Conservation (phyloP, 2,797 vertebrate species). For the Falco cherrug region DNA sequence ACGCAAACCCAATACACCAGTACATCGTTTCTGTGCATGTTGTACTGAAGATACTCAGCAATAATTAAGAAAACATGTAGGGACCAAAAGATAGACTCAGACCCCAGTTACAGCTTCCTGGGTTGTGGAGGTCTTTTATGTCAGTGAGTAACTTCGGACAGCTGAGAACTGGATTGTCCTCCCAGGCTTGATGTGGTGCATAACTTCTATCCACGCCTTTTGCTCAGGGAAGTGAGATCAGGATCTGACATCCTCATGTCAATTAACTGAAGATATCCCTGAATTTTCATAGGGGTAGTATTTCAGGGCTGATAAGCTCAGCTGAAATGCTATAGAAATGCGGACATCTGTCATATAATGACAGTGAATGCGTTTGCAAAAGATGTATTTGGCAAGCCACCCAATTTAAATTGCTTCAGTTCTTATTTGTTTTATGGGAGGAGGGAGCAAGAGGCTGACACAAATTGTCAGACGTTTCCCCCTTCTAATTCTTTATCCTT, state of each 20-base stretch:
- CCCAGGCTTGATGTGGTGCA: neutral
- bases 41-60: neutral
- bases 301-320: neutral
- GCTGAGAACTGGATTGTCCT: neutral
- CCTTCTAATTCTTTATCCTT: neutral
- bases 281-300: neutral
- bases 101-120: neutral
- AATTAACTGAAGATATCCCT: neutral
- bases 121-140: neutral
- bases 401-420: conserved; percentile 21
- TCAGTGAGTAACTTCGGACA: neutral
- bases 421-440: neutral
- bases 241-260: neutral
- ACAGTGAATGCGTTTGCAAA: neutral
- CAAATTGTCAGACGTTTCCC: neutral
- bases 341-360: neutral
- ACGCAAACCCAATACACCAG: neutral
- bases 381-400: neutral
- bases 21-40: neutral
- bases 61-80: neutral
- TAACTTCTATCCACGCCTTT: fast-evolving
- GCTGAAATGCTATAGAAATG: neutral
- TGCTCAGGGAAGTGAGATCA: neutral
- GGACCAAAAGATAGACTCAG: neutral
- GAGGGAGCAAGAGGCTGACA: neutral